Evolutionary conservation across 30 jellyfish, hydroid and myxozoan species (phyloP), one percentile per base, ranked within the genome.

Genomic region (Catostylus mosaicus): DNA sequence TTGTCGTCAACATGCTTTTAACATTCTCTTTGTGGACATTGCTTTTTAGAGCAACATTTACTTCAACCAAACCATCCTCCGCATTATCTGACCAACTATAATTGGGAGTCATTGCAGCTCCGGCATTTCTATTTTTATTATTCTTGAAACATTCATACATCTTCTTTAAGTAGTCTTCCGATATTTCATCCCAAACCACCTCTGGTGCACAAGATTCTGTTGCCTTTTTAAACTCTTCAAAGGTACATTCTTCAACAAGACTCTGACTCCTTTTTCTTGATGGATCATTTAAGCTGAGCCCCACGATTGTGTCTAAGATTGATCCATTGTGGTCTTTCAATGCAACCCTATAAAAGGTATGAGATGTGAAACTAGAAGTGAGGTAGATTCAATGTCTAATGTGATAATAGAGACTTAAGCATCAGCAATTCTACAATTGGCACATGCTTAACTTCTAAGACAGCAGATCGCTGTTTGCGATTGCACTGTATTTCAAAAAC

Each of bases 211-310:
- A 69, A 6, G 96, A 38, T 32, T 56, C 26, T 78, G 86, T 77
- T 19, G 97, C 99, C 14, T 65, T 43, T 57, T 77, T 85, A 62
- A 94, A 94, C 56, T 94, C 99, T 46, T 94, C 96, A 89, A 61
- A 94, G 3, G 96, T 23, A 64, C 96, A 88, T 5, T 74, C 62
- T 45, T 54, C 37, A 5, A 14, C 56, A 40, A 14, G 14, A 7
- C 14, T 40, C 54, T 40, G 11, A 40, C 54, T 40, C 11, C 11
- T 40, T 40, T 40, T 7, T 14, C 7, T 40, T 40, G 11, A 5
- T 40, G 14, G 14, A 40, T 40, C 14, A 5, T 14, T 14, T 5
- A 14, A 40, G 7, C 54, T 40, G 54, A 40, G 7, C 14, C 54
- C 54, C 7, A 40, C 14, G 7, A 40, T 40, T 40, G 54, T 14